Conservation (phyloP, 2,113 vertebrate species). For the Phrynosoma blainvillii region DNA sequence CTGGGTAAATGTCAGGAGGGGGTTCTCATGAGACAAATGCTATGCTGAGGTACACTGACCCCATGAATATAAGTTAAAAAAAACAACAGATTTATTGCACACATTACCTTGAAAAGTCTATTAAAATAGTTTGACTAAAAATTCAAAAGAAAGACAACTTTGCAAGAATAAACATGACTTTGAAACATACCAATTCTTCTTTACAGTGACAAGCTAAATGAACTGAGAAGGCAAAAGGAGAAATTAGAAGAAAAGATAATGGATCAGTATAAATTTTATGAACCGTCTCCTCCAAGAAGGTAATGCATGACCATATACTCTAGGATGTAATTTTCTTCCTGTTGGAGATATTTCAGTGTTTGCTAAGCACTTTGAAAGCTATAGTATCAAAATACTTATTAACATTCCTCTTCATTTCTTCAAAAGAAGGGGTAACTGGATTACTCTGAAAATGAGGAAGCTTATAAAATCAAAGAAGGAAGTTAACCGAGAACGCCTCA, state of each 20-base stretch:
- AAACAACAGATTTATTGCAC: not conserved
- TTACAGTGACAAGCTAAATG: slow-evolving; percentile 95
- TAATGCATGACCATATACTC: slow-evolving; percentile 57
- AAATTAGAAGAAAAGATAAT: slow-evolving; percentile 99
- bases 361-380: not conserved
- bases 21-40: not conserved
- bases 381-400: not conserved
- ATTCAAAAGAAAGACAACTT: not conserved
- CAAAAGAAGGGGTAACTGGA: slow-evolving; percentile 96
- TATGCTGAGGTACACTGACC: not conserved
- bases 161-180: not conserved
- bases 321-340: not conserved
- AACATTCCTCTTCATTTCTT: slow-evolving; percentile 23
- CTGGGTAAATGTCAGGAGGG: not conserved
- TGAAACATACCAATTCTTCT: slow-evolving; percentile 36
- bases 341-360: not conserved
- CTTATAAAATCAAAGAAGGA: slow-evolving; percentile 95
- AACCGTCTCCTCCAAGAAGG: slow-evolving; percentile 97
- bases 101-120: not conserved
- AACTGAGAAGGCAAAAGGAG: slow-evolving; percentile 96
- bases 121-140: not conserved
- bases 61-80: not conserved
- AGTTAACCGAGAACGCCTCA: slow-evolving; percentile 88
- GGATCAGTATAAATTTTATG: slow-evolving; percentile 99
- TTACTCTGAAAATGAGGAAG: slow-evolving; percentile 97